Conservation (phyloP, 2,113 vertebrate species). For the Calyptommatus sinebrachiatus region DNA sequence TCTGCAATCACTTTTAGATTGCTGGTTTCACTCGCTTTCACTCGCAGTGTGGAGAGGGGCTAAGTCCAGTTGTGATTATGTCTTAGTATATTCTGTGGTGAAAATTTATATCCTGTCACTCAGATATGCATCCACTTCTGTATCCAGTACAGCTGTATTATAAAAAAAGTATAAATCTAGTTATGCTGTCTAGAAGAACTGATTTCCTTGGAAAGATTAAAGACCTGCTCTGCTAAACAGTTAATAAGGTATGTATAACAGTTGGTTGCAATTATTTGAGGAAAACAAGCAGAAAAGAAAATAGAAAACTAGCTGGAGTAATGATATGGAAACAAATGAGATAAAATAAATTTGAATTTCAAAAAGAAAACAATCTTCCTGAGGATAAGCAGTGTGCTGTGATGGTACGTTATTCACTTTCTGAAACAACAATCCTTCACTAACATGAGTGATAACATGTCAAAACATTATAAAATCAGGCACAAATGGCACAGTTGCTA, state of each 20-base stretch:
- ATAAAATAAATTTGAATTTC: background rate
- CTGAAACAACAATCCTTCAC: background rate
- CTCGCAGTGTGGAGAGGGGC: no score
- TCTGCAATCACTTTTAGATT: no score
- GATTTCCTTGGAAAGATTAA: conserved; percentile 29
- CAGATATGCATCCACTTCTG: background rate
- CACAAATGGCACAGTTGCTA: no score
- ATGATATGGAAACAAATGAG: conserved; percentile 14
- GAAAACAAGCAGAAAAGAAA: conserved; percentile 12
- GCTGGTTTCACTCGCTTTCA: no score
- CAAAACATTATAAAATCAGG: background rate
- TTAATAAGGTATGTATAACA: conserved; percentile 5
- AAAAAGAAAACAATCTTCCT: background rate
- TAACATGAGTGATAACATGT: no score
- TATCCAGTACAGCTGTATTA: background rate
- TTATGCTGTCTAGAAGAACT: background rate
- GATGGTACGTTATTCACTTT: background rate
- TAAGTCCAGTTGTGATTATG: background rate
- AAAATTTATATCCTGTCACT: background rate
- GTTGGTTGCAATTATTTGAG: conserved; percentile 12
- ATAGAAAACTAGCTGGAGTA: background rate
- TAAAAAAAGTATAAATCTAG: background rate
- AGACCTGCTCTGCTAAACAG: conserved; percentile 4
- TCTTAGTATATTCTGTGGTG: background rate
- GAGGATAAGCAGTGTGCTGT: background rate